These are phyloP conservation scores for Axis porcinus DNA, from an alignment of 2,113 vertebrate genomes.

Conservation along the genomic window DNA sequence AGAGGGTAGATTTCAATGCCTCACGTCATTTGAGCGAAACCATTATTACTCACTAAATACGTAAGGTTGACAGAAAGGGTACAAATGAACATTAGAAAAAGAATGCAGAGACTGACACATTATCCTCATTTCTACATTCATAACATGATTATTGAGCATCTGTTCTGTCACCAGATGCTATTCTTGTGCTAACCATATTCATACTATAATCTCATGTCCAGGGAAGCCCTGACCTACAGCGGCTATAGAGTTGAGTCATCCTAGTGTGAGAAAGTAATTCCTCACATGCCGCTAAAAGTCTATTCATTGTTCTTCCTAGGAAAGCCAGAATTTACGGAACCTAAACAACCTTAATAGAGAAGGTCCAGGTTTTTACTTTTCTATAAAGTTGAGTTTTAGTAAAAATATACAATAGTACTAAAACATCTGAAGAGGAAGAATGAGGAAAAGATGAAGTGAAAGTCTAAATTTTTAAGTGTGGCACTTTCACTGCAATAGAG, in stretches of 20 bases:
- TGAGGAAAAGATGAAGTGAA: background rate
- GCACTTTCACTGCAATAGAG: background rate
- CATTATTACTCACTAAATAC: background rate
- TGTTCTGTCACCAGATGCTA: background rate
- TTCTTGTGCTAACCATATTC: background rate
- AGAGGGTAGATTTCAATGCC: background rate
- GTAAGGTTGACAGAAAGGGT: background rate
- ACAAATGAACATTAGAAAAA: background rate
- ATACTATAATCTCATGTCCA: background rate
- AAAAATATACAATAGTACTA: background rate
- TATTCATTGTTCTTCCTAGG: background rate
- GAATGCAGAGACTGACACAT: background rate
- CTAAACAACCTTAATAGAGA: background rate
- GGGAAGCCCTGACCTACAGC: background rate
- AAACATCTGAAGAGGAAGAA: background rate
- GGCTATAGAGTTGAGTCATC: background rate
- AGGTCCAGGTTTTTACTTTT: background rate
- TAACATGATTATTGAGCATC: background rate
- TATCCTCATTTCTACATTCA: background rate
- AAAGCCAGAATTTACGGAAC: background rate
- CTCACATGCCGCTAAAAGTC: background rate
- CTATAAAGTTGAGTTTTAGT: background rate
- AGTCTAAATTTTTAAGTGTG: background rate
- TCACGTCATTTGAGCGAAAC: background rate
- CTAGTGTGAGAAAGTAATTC: background rate